Evolutionary conservation across 2,113 vertebrate species (phyloP).

Genomic region (Isurus oxyrinchus): DNA sequence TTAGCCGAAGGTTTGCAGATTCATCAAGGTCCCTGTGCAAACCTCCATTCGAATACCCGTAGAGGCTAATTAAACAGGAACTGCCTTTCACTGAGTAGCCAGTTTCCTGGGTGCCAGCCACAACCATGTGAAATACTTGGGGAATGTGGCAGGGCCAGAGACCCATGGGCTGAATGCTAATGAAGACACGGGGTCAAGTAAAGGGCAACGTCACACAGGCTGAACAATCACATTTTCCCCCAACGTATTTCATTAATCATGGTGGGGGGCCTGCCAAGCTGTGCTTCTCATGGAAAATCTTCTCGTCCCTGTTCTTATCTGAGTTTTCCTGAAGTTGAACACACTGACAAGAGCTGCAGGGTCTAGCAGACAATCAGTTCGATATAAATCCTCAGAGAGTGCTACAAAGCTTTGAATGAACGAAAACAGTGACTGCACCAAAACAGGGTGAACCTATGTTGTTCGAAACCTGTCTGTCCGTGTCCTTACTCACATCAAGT

Average conservation of each 20-base stretch:
- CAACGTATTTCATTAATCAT: neutral
- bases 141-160: neutral
- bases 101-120: neutral
- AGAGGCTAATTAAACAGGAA: neutral
- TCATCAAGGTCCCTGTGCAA: neutral
- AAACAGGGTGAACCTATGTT: neutral
- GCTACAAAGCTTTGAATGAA: neutral
- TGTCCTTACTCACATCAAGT: neutral
- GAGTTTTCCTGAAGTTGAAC: neutral
- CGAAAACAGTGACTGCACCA: neutral
- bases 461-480: neutral
- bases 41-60: neutral
- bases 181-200: neutral
- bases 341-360: neutral
- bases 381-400: neutral
- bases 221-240: neutral
- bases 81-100: neutral
- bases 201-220: neutral
- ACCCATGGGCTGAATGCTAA: neutral
- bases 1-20: neutral
- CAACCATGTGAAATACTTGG: neutral
- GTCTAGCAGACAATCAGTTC: neutral
- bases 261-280: neutral
- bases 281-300: neutral
- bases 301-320: neutral